Percentiles rank a stretch among this genome's conserved stretches.
Evolutionary conservation across 2,113 vertebrate species (phyloP).

Genomic region (Corvus hawaiiensis): DNA sequence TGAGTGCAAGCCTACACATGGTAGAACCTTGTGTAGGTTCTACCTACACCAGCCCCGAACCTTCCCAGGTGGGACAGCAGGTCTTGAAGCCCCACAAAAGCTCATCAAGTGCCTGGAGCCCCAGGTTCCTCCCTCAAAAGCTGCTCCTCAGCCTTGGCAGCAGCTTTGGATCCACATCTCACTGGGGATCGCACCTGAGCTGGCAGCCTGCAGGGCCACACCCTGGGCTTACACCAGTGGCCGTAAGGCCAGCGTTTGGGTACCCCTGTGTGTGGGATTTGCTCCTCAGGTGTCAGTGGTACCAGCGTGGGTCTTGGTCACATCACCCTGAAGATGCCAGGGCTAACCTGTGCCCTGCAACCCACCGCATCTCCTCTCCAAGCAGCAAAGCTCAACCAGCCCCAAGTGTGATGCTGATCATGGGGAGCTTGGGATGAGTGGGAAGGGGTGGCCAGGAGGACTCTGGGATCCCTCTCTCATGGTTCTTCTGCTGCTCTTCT

Average conservation of each 20-base stretch:
- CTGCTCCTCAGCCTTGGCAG: not conserved
- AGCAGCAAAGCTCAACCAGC: not conserved
- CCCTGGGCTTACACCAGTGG: not conserved
- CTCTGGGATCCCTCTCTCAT: not conserved
- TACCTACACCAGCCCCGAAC: not conserved
- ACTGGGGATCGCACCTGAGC: fast-evolving
- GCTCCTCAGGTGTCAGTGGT: not conserved
- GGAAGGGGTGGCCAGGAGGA: not conserved
- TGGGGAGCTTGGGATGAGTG: not conserved
- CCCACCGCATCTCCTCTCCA: fast-evolving
- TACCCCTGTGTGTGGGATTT: not conserved
- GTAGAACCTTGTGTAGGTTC: not conserved
- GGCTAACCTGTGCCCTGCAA: not conserved
- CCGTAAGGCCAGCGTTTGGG: fast-evolving
- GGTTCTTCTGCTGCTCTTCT: not conserved
- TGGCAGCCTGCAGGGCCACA: not conserved
- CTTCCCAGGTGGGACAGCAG: not conserved
- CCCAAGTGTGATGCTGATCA: fast-evolving
- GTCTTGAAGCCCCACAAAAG: not conserved
- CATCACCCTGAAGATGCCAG: fast-evolving
- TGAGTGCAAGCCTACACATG: fast-evolving
- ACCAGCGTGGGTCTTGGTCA: not conserved
- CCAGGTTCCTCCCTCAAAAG: not conserved
- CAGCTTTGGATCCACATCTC: not conserved
- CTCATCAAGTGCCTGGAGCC: not conserved